phyloP scores from a whole-genome alignment of 2,797 vertebrate genomes.

The Ciconia nigra region DNA sequence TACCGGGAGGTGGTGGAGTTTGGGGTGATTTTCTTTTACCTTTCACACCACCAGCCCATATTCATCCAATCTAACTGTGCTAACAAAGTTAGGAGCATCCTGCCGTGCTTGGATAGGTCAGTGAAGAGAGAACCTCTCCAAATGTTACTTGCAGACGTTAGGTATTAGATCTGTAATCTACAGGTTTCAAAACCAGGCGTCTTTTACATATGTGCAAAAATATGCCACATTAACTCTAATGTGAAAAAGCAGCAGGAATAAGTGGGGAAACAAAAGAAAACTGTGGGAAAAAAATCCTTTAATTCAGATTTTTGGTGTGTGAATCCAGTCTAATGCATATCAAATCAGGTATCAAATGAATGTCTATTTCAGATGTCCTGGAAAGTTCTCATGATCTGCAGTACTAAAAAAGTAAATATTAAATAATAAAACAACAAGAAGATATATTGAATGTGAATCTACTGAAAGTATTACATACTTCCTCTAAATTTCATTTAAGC shows the following conservation, averaged over 20 bases:
- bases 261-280: neutral
- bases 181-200: neutral
- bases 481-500: constrained; percentile 6
- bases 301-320: neutral
- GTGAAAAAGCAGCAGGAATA: neutral
- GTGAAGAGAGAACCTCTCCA: neutral
- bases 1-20: neutral
- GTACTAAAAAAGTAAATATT: neutral
- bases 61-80: neutral
- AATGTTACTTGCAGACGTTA: neutral
- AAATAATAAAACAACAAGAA: neutral
- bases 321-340: neutral
- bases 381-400: neutral
- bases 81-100: neutral
- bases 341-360: neutral
- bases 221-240: neutral
- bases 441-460: neutral
- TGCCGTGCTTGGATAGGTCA: neutral
- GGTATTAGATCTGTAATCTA: neutral
- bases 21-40: neutral
- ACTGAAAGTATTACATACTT: neutral
- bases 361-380: neutral
- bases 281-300: neutral
- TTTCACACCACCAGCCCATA: neutral
- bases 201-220: neutral